phyloP scores from a whole-genome alignment of 1,140 invertebrate genomes.

The Monochamus saltuarius region DNA sequence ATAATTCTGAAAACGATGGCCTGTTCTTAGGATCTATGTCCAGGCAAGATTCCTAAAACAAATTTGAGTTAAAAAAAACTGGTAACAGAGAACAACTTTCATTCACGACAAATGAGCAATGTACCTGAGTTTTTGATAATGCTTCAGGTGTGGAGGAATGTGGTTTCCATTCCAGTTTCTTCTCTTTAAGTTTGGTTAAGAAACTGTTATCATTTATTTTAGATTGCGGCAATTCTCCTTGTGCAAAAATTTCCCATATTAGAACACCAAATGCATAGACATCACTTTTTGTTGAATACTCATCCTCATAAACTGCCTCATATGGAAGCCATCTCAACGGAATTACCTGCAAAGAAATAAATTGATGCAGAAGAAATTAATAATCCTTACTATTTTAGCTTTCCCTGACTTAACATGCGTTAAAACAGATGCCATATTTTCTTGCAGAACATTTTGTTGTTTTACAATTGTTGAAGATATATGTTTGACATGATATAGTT shows the following conservation, averaged over 20 bases:
- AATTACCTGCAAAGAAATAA: slow-evolving; percentile 56
- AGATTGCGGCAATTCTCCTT: slow-evolving; percentile 83
- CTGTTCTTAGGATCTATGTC: slow-evolving; percentile 46
- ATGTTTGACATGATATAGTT: no score
- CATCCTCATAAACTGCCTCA: slow-evolving; percentile 87
- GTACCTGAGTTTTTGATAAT: slow-evolving; percentile 64
- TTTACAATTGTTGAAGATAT: no score
- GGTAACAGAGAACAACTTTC: not conserved
- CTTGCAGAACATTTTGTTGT: no score
- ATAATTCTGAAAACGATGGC: slow-evolving; percentile 43
- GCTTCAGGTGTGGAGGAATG: slow-evolving; percentile 64
- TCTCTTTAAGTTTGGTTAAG: slow-evolving; percentile 67
- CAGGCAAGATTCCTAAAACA: slow-evolving; percentile 45
- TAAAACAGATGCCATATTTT: no score
- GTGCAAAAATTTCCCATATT: slow-evolving; percentile 88
- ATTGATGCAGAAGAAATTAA: not conserved
- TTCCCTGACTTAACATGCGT: not conserved
- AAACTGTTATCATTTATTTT: slow-evolving; percentile 78
- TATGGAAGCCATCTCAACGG: slow-evolving; percentile 85
- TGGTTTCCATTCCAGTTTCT: slow-evolving; percentile 65
- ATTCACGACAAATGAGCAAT: slow-evolving; percentile 21
- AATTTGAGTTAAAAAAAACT: slow-evolving; percentile 24
- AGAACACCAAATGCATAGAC: slow-evolving; percentile 89
- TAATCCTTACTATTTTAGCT: not conserved
- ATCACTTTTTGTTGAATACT: slow-evolving; percentile 92